A percentile compares a stretch with the other conserved stretches of the same genome.
Conservation (phyloP, 2,888 invertebrate species). For the Megastigmus dorsalis region DNA sequence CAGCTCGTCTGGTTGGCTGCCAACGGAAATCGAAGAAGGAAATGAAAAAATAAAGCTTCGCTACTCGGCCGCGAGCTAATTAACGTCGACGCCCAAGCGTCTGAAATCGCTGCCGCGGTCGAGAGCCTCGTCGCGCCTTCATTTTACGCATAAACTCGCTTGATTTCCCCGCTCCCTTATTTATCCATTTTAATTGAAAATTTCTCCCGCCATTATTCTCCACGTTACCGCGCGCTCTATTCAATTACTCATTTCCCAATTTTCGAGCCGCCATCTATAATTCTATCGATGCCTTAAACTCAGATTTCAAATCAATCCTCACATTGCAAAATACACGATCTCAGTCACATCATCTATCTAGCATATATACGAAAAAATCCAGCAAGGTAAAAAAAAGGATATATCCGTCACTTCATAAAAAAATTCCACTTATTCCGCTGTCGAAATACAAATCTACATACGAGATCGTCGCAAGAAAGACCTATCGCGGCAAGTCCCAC, state of each 20-base stretch:
- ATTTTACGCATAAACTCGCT: constrained; percentile 29
- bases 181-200: constrained; percentile 36
- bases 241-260: constrained; percentile 15
- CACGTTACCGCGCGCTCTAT: neutral
- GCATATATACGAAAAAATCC: no score
- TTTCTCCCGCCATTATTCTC: neutral
- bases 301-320: no score
- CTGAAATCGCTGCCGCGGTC: constrained; percentile 37
- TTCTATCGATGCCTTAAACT: no score
- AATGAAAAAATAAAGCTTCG: constrained; percentile 38
- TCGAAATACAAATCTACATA: neutral
- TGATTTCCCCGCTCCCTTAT: constrained; percentile 18
- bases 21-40: no score
- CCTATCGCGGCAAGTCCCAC: no score
- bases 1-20: no score
- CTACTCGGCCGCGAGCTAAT: constrained; percentile 42
- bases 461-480: neutral
- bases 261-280: no score
- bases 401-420: no score
- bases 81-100: constrained; percentile 37
- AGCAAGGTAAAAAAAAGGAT: no score
- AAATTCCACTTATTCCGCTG: no score
- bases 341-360: no score
- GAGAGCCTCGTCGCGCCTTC: constrained; percentile 25
- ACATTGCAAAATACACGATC: no score